Conservation (phyloP, 2,113 vertebrate species). For the Gavia stellata region DNA sequence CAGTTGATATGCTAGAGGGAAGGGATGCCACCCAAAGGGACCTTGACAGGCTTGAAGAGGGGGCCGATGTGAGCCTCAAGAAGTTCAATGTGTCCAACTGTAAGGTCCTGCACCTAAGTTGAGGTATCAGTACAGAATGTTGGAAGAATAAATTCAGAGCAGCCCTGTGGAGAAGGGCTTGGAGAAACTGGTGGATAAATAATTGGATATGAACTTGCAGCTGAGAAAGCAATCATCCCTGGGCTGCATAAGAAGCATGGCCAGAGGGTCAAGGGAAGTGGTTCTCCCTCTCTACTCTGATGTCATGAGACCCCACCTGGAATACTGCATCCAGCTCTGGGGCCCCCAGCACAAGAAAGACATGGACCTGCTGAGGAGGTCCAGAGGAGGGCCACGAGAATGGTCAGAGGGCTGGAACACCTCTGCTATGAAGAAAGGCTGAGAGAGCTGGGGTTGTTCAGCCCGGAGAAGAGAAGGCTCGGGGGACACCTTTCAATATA, state of each 20-base stretch:
- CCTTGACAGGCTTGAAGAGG: not conserved
- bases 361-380: not conserved
- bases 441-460: not conserved
- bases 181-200: not conserved
- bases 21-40: not conserved
- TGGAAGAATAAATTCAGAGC: not conserved
- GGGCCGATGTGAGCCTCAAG: not conserved
- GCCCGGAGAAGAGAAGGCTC: not conserved
- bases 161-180: not conserved
- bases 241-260: not conserved
- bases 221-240: not conserved
- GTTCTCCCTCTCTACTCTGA: not conserved
- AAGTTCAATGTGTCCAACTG: not conserved
- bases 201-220: not conserved
- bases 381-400: not conserved
- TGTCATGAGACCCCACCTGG: not conserved
- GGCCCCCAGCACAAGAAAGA: not conserved
- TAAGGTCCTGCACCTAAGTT: not conserved
- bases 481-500: not conserved
- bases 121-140: not conserved
- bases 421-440: not conserved
- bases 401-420: not conserved
- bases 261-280: not conserved
- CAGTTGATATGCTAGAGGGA: not conserved
- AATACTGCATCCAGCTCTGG: not conserved